Conservation (phyloP, 2,888 invertebrate genomes). For the Onthophagus sagittarius region DNA sequence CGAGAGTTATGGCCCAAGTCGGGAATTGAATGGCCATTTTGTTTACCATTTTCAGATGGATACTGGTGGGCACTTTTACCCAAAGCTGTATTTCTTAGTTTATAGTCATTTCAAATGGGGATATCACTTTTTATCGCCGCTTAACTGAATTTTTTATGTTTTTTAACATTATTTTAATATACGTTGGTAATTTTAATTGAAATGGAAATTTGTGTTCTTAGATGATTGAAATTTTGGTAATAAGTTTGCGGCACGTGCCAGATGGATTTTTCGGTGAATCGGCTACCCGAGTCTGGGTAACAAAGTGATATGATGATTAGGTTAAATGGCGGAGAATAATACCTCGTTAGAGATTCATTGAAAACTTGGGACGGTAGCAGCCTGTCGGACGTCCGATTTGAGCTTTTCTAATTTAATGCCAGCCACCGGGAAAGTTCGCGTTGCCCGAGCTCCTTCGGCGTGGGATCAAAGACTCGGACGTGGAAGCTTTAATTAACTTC, state of each 20-base stretch:
- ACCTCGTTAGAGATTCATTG: conserved; percentile 50
- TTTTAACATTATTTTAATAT: not conserved
- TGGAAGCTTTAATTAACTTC: conserved; percentile 40
- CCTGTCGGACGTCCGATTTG: conserved; percentile 43
- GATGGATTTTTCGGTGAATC: not conserved
- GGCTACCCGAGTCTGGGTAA: conserved; percentile 33
- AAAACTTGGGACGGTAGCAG: conserved; percentile 43
- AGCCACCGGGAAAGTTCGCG: conserved; percentile 24
- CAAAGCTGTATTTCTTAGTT: not conserved
- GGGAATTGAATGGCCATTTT: not conserved
- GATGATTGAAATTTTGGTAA: not conserved
- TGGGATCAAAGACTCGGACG: conserved; percentile 16
- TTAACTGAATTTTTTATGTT: not conserved
- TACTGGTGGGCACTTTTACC: not conserved
- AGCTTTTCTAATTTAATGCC: conserved; percentile 46
- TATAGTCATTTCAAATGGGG: not conserved
- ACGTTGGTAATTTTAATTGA: not conserved
- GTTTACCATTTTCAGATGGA: not conserved
- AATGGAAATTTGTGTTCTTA: not conserved
- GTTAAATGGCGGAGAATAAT: conserved; percentile 50
- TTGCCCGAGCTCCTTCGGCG: not conserved
- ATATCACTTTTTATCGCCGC: not conserved
- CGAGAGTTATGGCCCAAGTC: not conserved
- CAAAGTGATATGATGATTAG: conserved; percentile 50
- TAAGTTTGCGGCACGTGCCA: too few species aligned